Evolutionary conservation across 2,113 vertebrate species (phyloP), one percentile per base, ranked within the genome.

Genomic region (Puma concolor): DNA sequence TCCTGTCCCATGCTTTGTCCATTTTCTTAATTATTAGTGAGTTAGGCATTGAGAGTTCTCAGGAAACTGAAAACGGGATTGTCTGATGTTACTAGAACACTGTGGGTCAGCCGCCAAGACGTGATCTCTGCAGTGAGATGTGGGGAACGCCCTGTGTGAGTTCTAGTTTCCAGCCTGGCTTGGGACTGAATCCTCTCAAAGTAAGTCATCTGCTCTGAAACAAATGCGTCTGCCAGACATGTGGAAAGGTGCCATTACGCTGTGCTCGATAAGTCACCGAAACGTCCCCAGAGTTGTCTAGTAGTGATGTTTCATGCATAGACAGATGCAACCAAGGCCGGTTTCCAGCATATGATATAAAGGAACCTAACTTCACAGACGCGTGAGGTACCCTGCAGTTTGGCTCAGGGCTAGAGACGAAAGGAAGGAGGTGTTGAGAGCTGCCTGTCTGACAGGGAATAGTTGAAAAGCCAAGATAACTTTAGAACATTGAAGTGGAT

Each of bases 11-110:
- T n/a, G 33, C 50, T 74, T 71, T 76, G 54, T 88, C 88, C 41
- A 67, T 76, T 79, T 97, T 83, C 52, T 93, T 92, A 66, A 85
- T 97, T 89, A 84, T 88, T 38, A 57, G 15, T 41, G n/a, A 91
- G 54, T 80, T 64, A 19, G 97, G 50, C 57, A 36, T 38, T 12
- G 48, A 77, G 57, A 63, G 8, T 38, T 60, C 50, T 95, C 74
- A 89, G 90, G 81, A 76, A 96, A 50, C n/a, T 79, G 41, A 10
- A 44, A 72, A 52, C 38, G 33, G 48, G 72, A n/a, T 64, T 74
- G 77, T 90, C 23, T 76, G 72, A 91, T 23, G 7, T 93, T 84
- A 66, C n/a, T 33, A 91, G 77, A 85, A 86, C 36, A 4, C 17
- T 11, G 50, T 80, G 57, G 41, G 50, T 83, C 41, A 2, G 79